phyloP scores from a whole-genome alignment of 2,797 vertebrate genomes.

The Nyctalus aviator region DNA sequence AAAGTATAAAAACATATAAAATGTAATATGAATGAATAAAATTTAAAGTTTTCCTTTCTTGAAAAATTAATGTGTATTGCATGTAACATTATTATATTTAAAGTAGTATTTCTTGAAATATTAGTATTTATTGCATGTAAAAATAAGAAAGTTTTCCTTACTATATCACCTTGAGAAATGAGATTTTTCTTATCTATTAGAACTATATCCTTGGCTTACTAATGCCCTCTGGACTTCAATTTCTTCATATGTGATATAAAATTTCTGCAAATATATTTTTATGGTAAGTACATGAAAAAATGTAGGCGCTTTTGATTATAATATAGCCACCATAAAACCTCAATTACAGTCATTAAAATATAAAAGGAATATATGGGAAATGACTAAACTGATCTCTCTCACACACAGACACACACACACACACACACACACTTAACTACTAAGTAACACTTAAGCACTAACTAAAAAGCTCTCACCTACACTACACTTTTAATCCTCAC shows the following conservation, averaged over 20 bases:
- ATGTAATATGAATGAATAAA: background rate
- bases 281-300: background rate
- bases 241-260: constrained; percentile 35
- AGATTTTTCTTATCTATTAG: background rate
- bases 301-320: background rate
- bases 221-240: background rate
- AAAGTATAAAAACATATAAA: constrained; percentile 12
- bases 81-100: too few relatives aligned
- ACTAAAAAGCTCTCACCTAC: background rate
- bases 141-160: background rate
- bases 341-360: constrained; percentile 41
- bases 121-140: background rate
- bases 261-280: constrained; percentile 7
- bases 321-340: constrained; percentile 21
- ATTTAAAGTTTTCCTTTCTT: background rate
- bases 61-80: too few relatives aligned
- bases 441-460: background rate
- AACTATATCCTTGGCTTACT: background rate
- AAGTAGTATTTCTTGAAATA: too few relatives aligned
- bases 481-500: background rate
- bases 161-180: background rate
- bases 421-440: background rate
- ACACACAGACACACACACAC: background rate
- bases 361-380: background rate
- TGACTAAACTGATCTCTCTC: background rate